Evolutionary conservation across 2,888 invertebrate species (phyloP).

Genomic region (Drosophila nigricruria): DNA sequence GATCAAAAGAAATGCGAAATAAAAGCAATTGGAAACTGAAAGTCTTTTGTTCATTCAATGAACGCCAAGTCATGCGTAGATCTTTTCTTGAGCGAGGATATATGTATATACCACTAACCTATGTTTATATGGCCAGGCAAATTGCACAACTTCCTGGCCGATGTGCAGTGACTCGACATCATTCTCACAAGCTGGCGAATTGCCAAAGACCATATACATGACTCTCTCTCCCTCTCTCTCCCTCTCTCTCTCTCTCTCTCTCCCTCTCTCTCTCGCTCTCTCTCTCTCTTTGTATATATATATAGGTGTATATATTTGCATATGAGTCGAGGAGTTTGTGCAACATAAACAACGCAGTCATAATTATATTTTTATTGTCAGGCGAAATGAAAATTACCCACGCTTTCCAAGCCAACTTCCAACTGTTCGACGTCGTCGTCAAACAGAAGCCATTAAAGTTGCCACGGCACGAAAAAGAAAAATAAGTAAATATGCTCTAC

Average conservation of each 20-base stretch:
- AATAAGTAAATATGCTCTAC: neutral
- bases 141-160: constrained; percentile 67
- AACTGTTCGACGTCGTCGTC: constrained; percentile 35
- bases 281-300: neutral
- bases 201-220: constrained; percentile 33
- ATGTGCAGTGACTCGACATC: constrained; percentile 58
- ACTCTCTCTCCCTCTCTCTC: constrained; percentile 1
- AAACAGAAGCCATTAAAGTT: constrained; percentile 67
- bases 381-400: constrained; percentile 65
- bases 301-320: constrained; percentile 17
- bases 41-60: constrained; percentile 55
- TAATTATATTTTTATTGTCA: constrained; percentile 69
- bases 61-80: constrained; percentile 58
- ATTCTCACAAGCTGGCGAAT: constrained; percentile 57
- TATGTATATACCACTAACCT: neutral
- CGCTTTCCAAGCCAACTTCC: constrained; percentile 60
- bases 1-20: constrained; percentile 48
- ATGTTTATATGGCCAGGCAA: constrained; percentile 32
- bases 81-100: constrained; percentile 36
- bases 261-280: neutral
- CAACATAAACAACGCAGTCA: constrained; percentile 57
- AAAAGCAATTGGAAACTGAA: constrained; percentile 64
- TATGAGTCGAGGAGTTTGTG: constrained; percentile 26
- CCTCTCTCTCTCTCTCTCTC: neutral
- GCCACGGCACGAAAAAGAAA: constrained; percentile 47